Evolutionary conservation across 1,140 invertebrate species (phyloP), one percentile per base, ranked within the genome.

Genomic region (Drosophila funebris): DNA sequence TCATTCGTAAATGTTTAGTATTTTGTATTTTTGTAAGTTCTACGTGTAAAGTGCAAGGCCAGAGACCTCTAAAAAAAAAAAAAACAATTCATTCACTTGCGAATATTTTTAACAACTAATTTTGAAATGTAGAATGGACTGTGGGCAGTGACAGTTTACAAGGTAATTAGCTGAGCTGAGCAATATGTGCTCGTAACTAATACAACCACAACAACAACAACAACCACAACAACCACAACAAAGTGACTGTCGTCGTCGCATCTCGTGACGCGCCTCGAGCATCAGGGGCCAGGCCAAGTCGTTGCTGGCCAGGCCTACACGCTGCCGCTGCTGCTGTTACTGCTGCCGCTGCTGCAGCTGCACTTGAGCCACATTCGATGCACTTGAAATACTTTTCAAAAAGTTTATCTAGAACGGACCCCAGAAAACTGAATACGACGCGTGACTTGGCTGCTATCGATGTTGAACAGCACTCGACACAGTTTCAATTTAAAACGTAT

Each of bases 311-410:
- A 33, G 72, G 70, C 63, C 76, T 39, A 16, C 29, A 11, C 9
- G 3, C 9, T 33, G 52, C 66, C 54, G 72, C 46, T 37, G 44
- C 39, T 39, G 57, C 64, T 63, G 76, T n/a, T n/a, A n/a, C n/a
- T n/a, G n/a, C n/a, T n/a, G n/a, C n/a, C n/a, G n/a, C 63, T 43
- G 24, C 14, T 48, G 67, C 75, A 70, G 84, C 78, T 82, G 81
- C 82, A 85, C 81, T 85, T 84, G 81, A 85, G 70, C 81, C 77
- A 84, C 76, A 84, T 84, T 81, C 48, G 61, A 61, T 84, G 81
- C 81, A 85, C 81, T 84, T 84, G 81, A 84, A 76, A 66, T 61
- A 37, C 33, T 50, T 53, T 63, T 87, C 81, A 66, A 81, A 84
- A 85, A 80, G 81, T 77, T 76, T 68, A 29, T 63, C 20, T 33